Conservation (phyloP, 2,888 invertebrate species). For the Orthosia gracilis region DNA sequence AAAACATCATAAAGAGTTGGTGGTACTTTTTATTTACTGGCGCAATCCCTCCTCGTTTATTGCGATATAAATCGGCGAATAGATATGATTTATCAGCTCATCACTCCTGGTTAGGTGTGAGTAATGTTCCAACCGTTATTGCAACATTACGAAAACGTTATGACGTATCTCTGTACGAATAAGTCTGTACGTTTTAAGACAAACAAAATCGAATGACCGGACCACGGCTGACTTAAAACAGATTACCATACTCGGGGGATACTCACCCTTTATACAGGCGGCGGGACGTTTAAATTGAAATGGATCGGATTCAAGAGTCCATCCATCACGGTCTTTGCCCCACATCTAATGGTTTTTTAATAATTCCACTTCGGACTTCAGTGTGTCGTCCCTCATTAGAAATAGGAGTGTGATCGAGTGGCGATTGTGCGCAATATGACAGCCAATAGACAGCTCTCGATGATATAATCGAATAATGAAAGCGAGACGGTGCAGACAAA, state of each 20-base stretch:
- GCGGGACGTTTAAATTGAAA: slow-evolving; percentile 86
- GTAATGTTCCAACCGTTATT: slow-evolving; percentile 85
- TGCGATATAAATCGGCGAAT: slow-evolving; percentile 89
- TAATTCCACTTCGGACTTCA: slow-evolving; percentile 84
- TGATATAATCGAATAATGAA: slow-evolving; percentile 83
- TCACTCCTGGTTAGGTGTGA: slow-evolving; percentile 88
- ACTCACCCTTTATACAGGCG: slow-evolving; percentile 85
- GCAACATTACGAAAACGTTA: slow-evolving; percentile 82
- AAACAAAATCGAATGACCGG: slow-evolving; percentile 65
- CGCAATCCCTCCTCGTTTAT: slow-evolving; percentile 86
- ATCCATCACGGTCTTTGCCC: slow-evolving; percentile 88
- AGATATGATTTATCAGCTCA: slow-evolving; percentile 90
- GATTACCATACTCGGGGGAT: slow-evolving; percentile 84
- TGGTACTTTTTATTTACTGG: slow-evolving; percentile 84
- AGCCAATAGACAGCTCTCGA: slow-evolving; percentile 86
- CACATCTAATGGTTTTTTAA: slow-evolving; percentile 90
- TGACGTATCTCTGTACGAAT: slow-evolving; percentile 67
- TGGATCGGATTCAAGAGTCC: slow-evolving; percentile 89
- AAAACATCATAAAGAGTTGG: slow-evolving; percentile 83
- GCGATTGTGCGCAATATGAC: slow-evolving; percentile 86
- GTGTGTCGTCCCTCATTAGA: slow-evolving; percentile 82
- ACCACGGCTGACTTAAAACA: slow-evolving; percentile 78
- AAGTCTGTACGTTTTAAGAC: slow-evolving; percentile 55
- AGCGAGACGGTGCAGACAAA: slow-evolving; percentile 71
- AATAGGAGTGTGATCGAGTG: slow-evolving; percentile 82